These are phyloP conservation scores for Apotomis betuletana DNA, from an alignment of 2,888 invertebrate species.

Conservation along the genomic window DNA sequence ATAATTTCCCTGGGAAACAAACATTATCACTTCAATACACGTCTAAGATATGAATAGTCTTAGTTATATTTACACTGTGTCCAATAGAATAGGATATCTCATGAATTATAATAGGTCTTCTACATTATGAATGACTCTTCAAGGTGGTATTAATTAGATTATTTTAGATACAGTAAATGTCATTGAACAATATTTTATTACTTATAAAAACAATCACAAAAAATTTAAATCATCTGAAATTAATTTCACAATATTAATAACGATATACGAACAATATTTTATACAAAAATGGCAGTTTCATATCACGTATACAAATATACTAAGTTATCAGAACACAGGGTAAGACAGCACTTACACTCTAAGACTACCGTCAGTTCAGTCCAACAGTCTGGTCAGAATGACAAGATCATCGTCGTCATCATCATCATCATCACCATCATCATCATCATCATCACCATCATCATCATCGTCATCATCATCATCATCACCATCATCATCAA, in stretches of 20 bases:
- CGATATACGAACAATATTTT: slow-evolving; percentile 59
- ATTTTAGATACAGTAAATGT: slow-evolving; percentile 43
- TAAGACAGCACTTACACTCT: slow-evolving; percentile 8
- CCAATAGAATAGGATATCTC: slow-evolving; percentile 54
- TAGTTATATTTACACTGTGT: slow-evolving; percentile 69
- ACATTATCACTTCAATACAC: slow-evolving; percentile 77
- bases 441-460: too few species aligned
- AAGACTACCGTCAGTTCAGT: too few species aligned
- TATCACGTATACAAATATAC: slow-evolving; percentile 76
- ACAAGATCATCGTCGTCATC: too few species aligned
- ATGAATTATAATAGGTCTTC: slow-evolving; percentile 45
- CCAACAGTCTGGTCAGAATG: too few species aligned
- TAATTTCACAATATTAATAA: slow-evolving; percentile 40
- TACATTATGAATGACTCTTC: slow-evolving; percentile 47
- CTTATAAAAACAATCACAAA: slow-evolving; percentile 41
- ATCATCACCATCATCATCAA: too few species aligned
- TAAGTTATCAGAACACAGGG: slow-evolving; percentile 63
- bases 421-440: too few species aligned
- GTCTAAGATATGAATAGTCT: slow-evolving; percentile 82
- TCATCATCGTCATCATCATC: too few species aligned
- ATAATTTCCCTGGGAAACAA: slow-evolving; percentile 81
- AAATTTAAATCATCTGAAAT: slow-evolving; percentile 18
- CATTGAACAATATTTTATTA: slow-evolving; percentile 33
- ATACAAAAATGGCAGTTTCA: slow-evolving; percentile 77
- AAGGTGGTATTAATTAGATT: slow-evolving; percentile 25